Evolutionary conservation across 2,888 invertebrate species (phyloP), one percentile per base, ranked within the genome.

Genomic region (Drosophila prostipennis): DNA sequence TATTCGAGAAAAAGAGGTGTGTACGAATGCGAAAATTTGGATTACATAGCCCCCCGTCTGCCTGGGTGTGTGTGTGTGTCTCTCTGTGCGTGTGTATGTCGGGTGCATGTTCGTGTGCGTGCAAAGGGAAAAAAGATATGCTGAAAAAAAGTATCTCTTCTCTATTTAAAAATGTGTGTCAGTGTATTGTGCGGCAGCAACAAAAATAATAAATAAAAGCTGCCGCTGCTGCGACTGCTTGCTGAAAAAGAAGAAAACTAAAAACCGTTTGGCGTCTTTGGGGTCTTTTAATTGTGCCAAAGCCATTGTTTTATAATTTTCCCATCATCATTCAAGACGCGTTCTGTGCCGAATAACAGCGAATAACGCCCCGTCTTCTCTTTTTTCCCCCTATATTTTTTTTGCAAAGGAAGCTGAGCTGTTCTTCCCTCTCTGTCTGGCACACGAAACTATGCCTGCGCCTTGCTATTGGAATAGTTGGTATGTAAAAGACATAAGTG

Each of bases 141-240:
- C 76, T 78, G 78, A 74, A 76, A 72, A 70, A 83, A 86, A 83
- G 76, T 82, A 82, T 86, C 80, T 86, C 80, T 80, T 85, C 87
- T 83, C 86, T 82, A 82, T 82, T 82, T 82, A 80, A 87, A 80
- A 87, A 84, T 87, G 84, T 82, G 87, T 82, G 82, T 84, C 87
- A 87, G 87, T 82, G 82, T 82, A 75, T 86, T 73, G 87, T 83
- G 76, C 70, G 48, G 49, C 54, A 51, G 54, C 52, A 51, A 45
- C 60, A 56, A 71, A 71, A 71, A 84, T 78, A 80, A 84, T 87
- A 82, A 82, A 83, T 82, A 83, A 80, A 80, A 82, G 83, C 68
- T 64, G 54, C 59, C 43, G 48, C 46, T 19, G 26, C 45, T 23
- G 52, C 55, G 26, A 45, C 45, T 45, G 29, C 29, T 45, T 29